These are phyloP conservation scores for Pseudopipra pipra DNA, from an alignment of 2,113 vertebrate species.

Conservation along the genomic window DNA sequence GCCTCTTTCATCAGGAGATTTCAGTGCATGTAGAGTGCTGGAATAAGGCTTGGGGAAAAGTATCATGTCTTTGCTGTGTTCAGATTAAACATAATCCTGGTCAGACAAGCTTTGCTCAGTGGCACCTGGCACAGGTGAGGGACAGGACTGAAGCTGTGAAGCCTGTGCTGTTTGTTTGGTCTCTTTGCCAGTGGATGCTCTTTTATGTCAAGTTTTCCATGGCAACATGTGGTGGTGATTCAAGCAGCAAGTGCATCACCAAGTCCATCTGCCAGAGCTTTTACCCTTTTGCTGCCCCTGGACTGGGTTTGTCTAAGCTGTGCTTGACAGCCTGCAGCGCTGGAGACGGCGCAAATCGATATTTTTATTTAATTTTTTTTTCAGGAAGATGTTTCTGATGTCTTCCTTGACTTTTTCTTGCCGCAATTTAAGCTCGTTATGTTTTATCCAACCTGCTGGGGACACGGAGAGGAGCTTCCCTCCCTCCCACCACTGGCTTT, in stretches of 20 bases:
- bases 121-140: accelerated
- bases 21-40: not conserved
- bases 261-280: not conserved
- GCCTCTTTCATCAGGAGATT: not conserved
- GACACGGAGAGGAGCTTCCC: not conserved
- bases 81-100: not conserved
- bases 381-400: not conserved
- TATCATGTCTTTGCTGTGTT: accelerated
- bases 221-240: not conserved
- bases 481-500: not conserved
- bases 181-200: not conserved
- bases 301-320: not conserved
- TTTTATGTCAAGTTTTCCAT: not conserved
- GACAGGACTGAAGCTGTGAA: accelerated
- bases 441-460: not conserved
- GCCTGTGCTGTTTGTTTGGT: accelerated
- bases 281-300: not conserved
- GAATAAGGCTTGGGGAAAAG: not conserved
- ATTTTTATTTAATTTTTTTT: not conserved
- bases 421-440: not conserved
- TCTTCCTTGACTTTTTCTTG: not conserved
- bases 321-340: not conserved
- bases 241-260: not conserved
- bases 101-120: not conserved
- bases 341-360: not conserved